Conservation (phyloP, 2,888 invertebrate species). For the Patella pellucida region DNA sequence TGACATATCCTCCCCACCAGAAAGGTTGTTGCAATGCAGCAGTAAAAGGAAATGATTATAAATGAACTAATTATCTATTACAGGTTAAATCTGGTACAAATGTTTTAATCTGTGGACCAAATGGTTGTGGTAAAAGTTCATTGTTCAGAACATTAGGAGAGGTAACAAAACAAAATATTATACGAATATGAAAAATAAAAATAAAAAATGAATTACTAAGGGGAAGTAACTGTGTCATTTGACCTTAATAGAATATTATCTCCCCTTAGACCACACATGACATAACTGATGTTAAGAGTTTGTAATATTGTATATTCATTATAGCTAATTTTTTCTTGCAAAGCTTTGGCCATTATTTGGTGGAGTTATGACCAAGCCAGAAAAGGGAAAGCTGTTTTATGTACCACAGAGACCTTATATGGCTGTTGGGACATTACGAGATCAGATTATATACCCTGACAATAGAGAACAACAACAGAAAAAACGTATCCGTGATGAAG, state of each 20-base stretch:
- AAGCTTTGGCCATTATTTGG: slow-evolving; percentile 96
- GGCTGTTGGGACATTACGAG: slow-evolving; percentile 94
- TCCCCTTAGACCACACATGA: no score
- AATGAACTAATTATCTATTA: slow-evolving; percentile 26
- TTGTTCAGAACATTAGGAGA: slow-evolving; percentile 96
- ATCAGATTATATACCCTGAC: slow-evolving; percentile 97
- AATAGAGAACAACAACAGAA: slow-evolving; percentile 84
- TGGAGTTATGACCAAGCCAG: slow-evolving; percentile 94
- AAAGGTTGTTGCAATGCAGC: no score
- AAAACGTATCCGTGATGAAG: slow-evolving; percentile 82
- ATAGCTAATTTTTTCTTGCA: slow-evolving; percentile 26
- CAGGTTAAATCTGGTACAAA: slow-evolving; percentile 90
- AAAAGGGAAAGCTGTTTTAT: slow-evolving; percentile 93
- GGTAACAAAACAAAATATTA: slow-evolving; percentile 63
- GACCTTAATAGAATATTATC: no score
- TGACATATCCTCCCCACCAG: no score
- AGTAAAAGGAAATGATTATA: no score
- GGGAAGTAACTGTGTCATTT: neutral
- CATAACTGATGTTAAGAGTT: neutral
- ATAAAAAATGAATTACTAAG: neutral
- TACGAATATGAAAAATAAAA: no score
- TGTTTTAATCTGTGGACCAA: slow-evolving; percentile 97
- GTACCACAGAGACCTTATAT: slow-evolving; percentile 97
- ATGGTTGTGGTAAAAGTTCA: slow-evolving; percentile 98
- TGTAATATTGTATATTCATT: no score